Evolutionary conservation across 2,797 vertebrate genomes (phyloP).

Genomic region (Leptodactylus fallax): DNA sequence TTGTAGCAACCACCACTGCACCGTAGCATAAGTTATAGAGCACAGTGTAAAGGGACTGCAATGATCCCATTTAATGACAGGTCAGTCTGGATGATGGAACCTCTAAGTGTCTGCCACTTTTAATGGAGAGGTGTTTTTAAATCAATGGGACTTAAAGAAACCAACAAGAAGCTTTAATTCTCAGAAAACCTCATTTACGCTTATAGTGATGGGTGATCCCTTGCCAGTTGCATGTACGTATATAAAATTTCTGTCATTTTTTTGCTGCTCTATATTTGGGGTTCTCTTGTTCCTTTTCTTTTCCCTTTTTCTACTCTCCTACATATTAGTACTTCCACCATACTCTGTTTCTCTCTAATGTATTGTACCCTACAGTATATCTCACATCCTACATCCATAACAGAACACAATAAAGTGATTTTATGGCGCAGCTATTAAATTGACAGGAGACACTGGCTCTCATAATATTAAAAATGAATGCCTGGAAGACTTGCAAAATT

Average conservation of each 20-base stretch:
- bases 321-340: not conserved
- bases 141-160: no score
- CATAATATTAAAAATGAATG: conserved; percentile 26
- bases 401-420: conserved; percentile 26
- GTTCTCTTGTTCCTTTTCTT: not conserved
- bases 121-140: no score
- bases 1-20: no score
- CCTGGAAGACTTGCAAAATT: conserved; percentile 41
- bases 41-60: no score
- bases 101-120: no score
- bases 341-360: not conserved
- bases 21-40: no score
- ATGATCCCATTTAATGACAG: no score
- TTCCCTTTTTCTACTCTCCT: not conserved
- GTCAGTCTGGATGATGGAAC: no score
- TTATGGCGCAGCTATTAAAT: not conserved
- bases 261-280: not conserved
- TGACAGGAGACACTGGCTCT: conserved; percentile 23
- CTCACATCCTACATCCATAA: not conserved
- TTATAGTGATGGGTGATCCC: no score
- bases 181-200: no score
- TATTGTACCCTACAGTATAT: not conserved
- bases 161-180: no score
- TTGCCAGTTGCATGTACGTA: not conserved
- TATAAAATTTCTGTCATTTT: not conserved